Evolutionary conservation across 2,888 invertebrate species (phyloP), one percentile per base, ranked within the genome.

Genomic region (Orchesella flavescens): DNA sequence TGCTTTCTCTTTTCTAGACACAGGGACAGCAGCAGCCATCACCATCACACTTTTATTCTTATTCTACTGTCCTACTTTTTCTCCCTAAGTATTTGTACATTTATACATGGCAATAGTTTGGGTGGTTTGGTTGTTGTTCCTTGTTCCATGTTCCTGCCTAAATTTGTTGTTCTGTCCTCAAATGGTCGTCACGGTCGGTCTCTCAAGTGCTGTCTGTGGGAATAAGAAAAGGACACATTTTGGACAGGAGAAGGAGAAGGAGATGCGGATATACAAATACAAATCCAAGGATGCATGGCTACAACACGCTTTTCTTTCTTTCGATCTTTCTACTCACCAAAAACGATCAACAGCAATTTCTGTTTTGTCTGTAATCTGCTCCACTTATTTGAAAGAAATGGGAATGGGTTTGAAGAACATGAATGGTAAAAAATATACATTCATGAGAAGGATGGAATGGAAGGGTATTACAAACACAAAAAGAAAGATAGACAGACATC

Each of bases 171-270:
- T 43, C 34, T 46, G n/a, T 44, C 68, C 46, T 68, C 68, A 68
- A 68, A 68, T 68, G 68, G 44, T 46, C 44, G 68, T 68, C 44
- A 68, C 24, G 68, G 68, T 63, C 57, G 57, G 63, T 63, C 63
- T 63, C 63, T 34, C 43, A 68, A 68, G 68, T 44, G 43, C 46
- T 68, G 68, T 68, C 68, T 43, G 17, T 59, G 59, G 59, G 68
- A 46, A 68, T 68, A 68, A 68, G 44, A 19, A 68, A 68, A 68
- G 44, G 68, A 68, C 68, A 68, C 44, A 57, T 57, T 55, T 57
- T 19, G 34, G 57, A 57, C 57, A 57, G 57, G 57, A 34, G 34
- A 34, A 4, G 34, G 2, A 7, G 34, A 34, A 57, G 57, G 57
- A 34, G 34, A 34, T 34, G 34, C 7, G 34, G 34, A 34, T 34